phyloP scores from a whole-genome alignment of 2,113 vertebrate species.

The Suncus etruscus region DNA sequence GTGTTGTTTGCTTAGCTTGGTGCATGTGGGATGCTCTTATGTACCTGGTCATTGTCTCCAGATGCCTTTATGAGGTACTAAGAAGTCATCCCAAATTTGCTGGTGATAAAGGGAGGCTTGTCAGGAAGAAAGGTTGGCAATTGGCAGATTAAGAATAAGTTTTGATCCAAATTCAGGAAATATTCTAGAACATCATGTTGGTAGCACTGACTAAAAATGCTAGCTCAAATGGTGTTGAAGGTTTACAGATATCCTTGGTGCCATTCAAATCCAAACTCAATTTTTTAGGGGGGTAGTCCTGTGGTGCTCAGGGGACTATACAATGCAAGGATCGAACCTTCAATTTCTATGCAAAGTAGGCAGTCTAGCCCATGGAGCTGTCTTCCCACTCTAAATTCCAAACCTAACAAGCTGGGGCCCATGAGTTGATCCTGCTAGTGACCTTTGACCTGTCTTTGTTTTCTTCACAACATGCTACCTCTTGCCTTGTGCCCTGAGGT shows the following conservation, averaged over 20 bases:
- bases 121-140: not conserved
- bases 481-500: not conserved
- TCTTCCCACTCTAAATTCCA: too few relatives aligned
- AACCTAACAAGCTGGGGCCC: not conserved
- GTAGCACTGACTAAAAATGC: not conserved
- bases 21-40: not conserved
- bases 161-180: not conserved
- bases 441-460: not conserved
- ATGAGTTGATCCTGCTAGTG: too few relatives aligned
- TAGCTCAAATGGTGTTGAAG: not conserved
- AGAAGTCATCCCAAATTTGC: not conserved
- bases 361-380: too few relatives aligned
- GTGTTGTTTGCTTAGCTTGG: not conserved
- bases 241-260: not conserved
- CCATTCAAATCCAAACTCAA: too few relatives aligned
- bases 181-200: not conserved
- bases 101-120: not conserved
- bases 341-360: too few relatives aligned
- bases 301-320: too few relatives aligned
- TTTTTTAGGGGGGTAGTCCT: too few relatives aligned
- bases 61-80: not conserved
- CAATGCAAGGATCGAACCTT: too few relatives aligned
- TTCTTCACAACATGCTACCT: accelerated
- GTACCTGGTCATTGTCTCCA: not conserved
- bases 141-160: not conserved